Evolutionary conservation across 1,140 invertebrate species (phyloP).

Genomic region (Caenorhabditis tropicalis): DNA sequence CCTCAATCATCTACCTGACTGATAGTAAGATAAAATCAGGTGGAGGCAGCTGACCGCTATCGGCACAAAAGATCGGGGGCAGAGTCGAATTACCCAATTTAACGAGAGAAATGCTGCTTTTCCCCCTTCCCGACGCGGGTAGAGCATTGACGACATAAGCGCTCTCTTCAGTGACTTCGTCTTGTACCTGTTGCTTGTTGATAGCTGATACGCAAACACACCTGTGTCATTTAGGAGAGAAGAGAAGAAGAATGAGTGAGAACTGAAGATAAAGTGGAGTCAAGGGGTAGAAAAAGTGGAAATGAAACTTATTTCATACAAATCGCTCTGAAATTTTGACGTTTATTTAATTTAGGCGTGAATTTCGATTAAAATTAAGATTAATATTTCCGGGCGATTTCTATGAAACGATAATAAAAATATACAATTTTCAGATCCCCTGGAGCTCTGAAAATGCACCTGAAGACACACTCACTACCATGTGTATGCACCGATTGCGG

Average conservation of each 20-base stretch:
- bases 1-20: constrained; percentile 30
- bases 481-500: constrained; percentile 8
- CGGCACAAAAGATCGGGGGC: not conserved
- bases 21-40: constrained; percentile 39
- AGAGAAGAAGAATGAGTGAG: not conserved
- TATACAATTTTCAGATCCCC: not conserved
- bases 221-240: constrained; percentile 9
- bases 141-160: not conserved
- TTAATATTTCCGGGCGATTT: no score
- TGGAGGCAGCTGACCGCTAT: constrained; percentile 24
- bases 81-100: constrained; percentile 45
- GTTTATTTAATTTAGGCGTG: no score
- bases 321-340: no score
- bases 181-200: constrained; percentile 36
- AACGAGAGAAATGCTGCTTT: not conserved
- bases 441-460: constrained; percentile 9
- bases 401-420: no score
- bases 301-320: no score
- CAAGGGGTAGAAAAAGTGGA: not conserved
- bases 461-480: not conserved
- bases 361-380: no score
- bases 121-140: no score
- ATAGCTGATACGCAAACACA: constrained; percentile 40
- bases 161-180: no score
- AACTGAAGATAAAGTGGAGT: not conserved